phyloP scores from a whole-genome alignment of 2,888 invertebrate species.

The Hanleya hanleyi region DNA sequence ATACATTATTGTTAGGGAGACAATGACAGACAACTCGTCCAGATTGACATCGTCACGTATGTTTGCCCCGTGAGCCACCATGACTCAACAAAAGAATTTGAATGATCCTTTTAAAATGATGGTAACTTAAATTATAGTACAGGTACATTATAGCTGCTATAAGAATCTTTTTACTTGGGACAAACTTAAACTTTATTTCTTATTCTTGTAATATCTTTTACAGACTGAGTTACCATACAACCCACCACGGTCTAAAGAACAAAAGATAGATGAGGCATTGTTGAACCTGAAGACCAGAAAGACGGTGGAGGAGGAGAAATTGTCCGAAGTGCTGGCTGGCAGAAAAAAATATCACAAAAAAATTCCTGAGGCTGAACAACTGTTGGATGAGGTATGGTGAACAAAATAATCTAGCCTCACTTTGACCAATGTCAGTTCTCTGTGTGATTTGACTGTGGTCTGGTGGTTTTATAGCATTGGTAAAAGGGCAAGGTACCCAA shows the following conservation, averaged over 20 bases:
- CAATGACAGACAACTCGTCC: too few relatives aligned
- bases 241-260: conserved; percentile 47
- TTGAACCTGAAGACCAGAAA: conserved; percentile 43
- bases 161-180: too few relatives aligned
- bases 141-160: neutral
- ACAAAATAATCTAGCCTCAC: neutral
- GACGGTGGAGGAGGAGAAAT: conserved; percentile 55
- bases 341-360: conserved; percentile 37
- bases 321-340: conserved; percentile 50
- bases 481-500: too few relatives aligned
- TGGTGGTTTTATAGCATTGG: too few relatives aligned
- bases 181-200: too few relatives aligned
- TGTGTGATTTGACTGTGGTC: neutral
- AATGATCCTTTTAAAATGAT: too few relatives aligned
- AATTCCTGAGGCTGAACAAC: conserved; percentile 60
- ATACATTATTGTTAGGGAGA: too few relatives aligned
- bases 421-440: neutral
- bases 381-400: conserved; percentile 57
- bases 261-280: conserved; percentile 53
- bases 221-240: conserved; percentile 49
- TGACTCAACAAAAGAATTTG: too few relatives aligned
- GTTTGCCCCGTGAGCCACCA: too few relatives aligned
- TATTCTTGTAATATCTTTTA: conserved; percentile 11
- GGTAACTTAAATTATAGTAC: too few relatives aligned
- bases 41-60: too few relatives aligned